Base-by-base conservation (phyloP, 2,113 vertebrate genomes). In the Psilopogon haemacephalus region DNA sequence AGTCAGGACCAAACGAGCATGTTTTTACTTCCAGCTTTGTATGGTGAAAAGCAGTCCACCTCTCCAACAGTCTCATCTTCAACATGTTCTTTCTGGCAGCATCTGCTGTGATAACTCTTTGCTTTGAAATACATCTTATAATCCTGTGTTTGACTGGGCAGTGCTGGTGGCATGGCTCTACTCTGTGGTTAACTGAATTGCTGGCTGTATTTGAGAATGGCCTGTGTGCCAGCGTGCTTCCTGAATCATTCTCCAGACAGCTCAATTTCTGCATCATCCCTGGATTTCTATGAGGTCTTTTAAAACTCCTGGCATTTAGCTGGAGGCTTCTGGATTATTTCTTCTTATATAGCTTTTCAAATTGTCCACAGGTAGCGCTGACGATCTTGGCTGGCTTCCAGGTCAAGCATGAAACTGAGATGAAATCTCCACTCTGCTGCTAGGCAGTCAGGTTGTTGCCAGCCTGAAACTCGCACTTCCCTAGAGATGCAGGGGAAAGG, bases 161-260 rank as follows among this genome's bases (percentile, higher is more conserved):
- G 21, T 62, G 30, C 1, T 0, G 30, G 56, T 5, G 2, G 10
- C 27, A 3, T 23, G 44, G 38, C 50, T 62, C 33, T 60, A n/a
- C 67, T 55, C 28, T 48, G 50, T 2, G 2, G 27, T 40, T 40
- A 26, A 13, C 54, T 58, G 56, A 6, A 12, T 33, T 58, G 48
- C 54, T 48, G 78, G 8, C 56, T 8, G 1, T 0, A 0, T 46
- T 35, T 2, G 2, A 44, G 23, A 55, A 33, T 4, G 23, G 27
- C 20, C 18, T 3, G 0, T 62, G 37, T 54, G 85, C 93, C 58
- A 35, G 8, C 35, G 64, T 2, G 0, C 86, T 84, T 68, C 23
- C 62, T 84, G 54, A 42, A 23, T 48, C 8, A 1, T 64, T 84
- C 69, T 75, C 58, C 44, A 72, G 42, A 60, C 13, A 70, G 1